phyloP scores from a whole-genome alignment of 2,797 vertebrate genomes.

The Nothura maculosa region DNA sequence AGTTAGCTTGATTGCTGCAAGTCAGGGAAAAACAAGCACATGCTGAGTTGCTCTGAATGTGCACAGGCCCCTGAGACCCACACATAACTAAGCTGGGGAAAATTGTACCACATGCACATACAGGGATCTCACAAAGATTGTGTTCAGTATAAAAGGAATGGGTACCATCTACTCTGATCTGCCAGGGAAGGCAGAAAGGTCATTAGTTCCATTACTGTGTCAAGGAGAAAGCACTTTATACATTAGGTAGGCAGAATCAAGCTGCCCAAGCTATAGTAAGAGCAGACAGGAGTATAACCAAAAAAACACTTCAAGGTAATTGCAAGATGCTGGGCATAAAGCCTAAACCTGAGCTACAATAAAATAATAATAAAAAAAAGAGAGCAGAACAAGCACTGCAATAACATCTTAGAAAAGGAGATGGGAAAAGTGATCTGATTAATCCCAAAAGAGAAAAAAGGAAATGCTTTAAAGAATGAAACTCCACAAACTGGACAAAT shows the following conservation, averaged over 20 bases:
- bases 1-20: slow-evolving; percentile 8
- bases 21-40: slow-evolving; percentile 3
- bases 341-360: not conserved
- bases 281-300: not conserved
- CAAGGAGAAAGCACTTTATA: not conserved
- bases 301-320: not conserved
- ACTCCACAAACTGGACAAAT: not conserved
- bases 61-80: not conserved
- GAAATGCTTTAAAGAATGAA: not conserved
- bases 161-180: not conserved
- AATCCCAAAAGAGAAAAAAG: not conserved
- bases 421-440: not conserved
- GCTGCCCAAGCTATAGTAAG: not conserved
- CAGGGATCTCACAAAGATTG: not conserved
- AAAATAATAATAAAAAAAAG: too few relatives aligned
- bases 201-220: not conserved
- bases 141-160: not conserved
- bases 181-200: not conserved
- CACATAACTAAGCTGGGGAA: not conserved
- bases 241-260: not conserved
- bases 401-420: not conserved
- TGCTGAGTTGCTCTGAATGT: slow-evolving; percentile 20
- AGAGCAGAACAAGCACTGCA: not conserved
- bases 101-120: not conserved
- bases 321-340: not conserved